Evolutionary conservation across 2,888 invertebrate species (phyloP), one percentile per base, ranked within the genome.

Genomic region (Latrodectus elegans): DNA sequence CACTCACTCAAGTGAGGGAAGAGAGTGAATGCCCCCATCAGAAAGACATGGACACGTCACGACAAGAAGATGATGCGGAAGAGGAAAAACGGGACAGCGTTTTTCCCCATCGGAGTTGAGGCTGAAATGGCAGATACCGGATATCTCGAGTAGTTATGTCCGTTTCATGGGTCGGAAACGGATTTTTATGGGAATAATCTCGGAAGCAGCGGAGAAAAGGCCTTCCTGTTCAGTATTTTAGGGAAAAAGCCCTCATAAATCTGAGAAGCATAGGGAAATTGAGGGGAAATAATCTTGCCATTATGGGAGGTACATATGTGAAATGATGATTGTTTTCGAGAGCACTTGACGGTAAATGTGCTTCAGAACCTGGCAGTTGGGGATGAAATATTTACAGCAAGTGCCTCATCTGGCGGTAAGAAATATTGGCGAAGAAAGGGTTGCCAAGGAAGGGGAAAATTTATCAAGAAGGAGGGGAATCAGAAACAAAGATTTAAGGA

Each of bases 121-220:
- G 76, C 70, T 74, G 71, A 74, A 70, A 76, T 83, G 71, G 70
- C 83, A 70, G 83, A 83, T 71, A 83, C 76, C 83, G 83, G 83
- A 83, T 83, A 83, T 75, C 70, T 74, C 70, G 68, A 75, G 74
- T 49, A 67, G 82, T 82, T 74, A 74, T 82, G 82, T 75, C 51
- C 83, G 76, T 83, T 83, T 83, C 76, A 83, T 83, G 76, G 55
- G 53, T 75, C 76, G 83, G 83, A 83, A 83, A 83, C 70, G 71
- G 83, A 76, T 83, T 83, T 83, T 83, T 83, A 83, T 83, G 83
- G 70, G 51, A 53, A 76, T 83, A 75, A 83, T 83, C 83, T 83
- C n/a, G 6, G 70, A 73, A 71, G 67, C 73, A 67, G 73, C 67
- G 81, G 81, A 65, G 73, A 55, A 55, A 60, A n/a, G 64, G 64